Evolutionary conservation across 2,113 vertebrate genomes (phyloP).

Genomic region (Elaphurus davidianus): DNA sequence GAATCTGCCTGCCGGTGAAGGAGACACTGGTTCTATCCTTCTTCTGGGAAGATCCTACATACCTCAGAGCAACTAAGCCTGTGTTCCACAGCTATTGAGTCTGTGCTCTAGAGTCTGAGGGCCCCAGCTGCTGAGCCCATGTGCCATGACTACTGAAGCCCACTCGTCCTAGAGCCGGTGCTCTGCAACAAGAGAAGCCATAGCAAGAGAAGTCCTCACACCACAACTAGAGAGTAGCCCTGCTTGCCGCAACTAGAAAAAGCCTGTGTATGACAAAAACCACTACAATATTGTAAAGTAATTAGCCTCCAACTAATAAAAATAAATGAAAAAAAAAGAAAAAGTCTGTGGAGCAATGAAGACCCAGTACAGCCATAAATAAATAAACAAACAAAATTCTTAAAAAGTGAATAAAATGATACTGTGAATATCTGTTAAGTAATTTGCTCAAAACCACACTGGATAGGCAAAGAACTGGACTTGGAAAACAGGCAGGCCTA

Average conservation of each 20-base stretch:
- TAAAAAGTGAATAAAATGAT: not conserved
- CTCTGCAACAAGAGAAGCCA: not conserved
- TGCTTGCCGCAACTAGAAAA: not conserved
- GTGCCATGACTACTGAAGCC: not conserved
- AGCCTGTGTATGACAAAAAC: not conserved
- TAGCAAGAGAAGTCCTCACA: not conserved
- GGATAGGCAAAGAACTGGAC: not conserved
- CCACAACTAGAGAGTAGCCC: not conserved
- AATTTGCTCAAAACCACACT: not conserved
- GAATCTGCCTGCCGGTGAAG: not conserved
- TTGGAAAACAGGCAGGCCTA: not conserved
- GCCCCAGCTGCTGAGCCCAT: not conserved
- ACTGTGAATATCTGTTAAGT: not conserved
- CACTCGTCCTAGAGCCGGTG: not conserved
- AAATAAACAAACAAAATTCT: not conserved
- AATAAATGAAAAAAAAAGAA: not conserved
- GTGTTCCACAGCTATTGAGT: not conserved
- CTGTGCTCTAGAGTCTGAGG: not conserved
- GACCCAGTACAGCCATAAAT: not conserved
- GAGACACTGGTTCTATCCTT: not conserved
- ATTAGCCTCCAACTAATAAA: too few relatives aligned
- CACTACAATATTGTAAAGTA: too few relatives aligned
- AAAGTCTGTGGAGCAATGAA: not conserved
- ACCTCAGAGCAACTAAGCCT: not conserved
- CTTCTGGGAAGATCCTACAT: not conserved